Evolutionary conservation across 2,113 vertebrate species (phyloP).

Genomic region (Pica pica): DNA sequence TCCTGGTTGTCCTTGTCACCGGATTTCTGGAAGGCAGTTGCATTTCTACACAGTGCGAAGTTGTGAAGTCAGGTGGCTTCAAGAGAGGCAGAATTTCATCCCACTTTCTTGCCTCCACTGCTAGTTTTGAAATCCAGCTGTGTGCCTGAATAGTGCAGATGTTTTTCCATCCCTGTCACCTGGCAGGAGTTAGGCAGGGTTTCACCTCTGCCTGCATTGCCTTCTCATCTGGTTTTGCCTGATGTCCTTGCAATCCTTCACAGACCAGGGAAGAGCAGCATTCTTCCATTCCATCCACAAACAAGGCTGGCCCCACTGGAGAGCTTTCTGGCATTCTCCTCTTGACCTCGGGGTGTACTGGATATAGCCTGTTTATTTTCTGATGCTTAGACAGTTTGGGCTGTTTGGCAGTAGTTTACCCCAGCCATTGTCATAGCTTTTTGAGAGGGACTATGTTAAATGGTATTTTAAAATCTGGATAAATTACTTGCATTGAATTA

Average conservation of each 20-base stretch:
- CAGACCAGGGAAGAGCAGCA: background rate
- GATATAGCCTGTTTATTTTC: background rate
- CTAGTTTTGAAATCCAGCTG: background rate
- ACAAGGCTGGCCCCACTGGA: background rate
- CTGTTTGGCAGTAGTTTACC: background rate
- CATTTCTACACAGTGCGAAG: background rate
- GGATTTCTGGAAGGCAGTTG: background rate
- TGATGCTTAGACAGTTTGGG: background rate
- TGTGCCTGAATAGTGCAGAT: background rate
- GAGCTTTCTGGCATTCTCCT: background rate
- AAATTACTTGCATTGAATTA: background rate
- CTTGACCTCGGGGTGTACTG: background rate
- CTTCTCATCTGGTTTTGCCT: background rate
- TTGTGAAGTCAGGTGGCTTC: background rate
- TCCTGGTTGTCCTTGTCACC: background rate
- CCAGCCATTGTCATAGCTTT: background rate
- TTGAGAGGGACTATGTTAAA: background rate
- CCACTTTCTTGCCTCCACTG: background rate
- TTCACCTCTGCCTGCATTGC: background rate
- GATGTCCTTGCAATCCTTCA: background rate
- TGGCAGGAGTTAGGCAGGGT: background rate
- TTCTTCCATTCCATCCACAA: background rate
- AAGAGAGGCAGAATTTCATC: background rate
- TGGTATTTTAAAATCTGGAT: background rate
- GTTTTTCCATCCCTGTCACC: background rate